Evolutionary conservation across 1,140 invertebrate genomes (phyloP).

Genomic region (Drosophila micromelanica): DNA sequence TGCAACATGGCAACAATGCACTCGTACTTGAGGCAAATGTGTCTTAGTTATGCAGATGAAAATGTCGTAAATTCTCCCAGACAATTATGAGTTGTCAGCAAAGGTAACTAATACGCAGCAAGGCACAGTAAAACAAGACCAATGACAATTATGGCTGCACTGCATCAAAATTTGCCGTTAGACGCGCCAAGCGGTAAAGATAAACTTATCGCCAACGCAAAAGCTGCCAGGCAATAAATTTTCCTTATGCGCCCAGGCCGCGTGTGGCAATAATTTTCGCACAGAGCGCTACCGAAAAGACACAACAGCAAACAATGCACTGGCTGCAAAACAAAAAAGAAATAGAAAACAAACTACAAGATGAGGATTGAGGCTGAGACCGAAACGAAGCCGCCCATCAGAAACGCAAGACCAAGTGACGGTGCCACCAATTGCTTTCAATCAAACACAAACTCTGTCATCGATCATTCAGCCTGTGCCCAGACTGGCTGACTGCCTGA

Average conservation of each 20-base stretch:
- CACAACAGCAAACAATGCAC: slow-evolving; percentile 26
- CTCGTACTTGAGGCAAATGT: background rate
- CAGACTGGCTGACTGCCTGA: slow-evolving; percentile 31
- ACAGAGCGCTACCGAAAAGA: slow-evolving; percentile 27
- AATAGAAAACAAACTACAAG: background rate
- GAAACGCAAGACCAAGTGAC: slow-evolving; percentile 64
- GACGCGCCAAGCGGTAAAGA: slow-evolving; percentile 25
- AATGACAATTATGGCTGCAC: slow-evolving; percentile 50
- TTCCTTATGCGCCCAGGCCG: slow-evolving; percentile 49
- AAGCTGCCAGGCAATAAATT: slow-evolving; percentile 61
- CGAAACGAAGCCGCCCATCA: slow-evolving; percentile 46
- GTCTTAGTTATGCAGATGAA: background rate
- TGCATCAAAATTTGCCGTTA: slow-evolving; percentile 61
- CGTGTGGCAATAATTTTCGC: slow-evolving; percentile 67
- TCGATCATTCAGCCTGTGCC: slow-evolving; percentile 70
- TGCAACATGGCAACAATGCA: no score
- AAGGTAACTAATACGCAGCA: slow-evolving; percentile 32
- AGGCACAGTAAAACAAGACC: slow-evolving; percentile 41
- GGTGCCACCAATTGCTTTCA: slow-evolving; percentile 82
- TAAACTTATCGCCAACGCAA: slow-evolving; percentile 48
- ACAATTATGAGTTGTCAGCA: slow-evolving; percentile 53
- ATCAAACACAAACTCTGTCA: slow-evolving; percentile 82
- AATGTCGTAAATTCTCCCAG: slow-evolving; percentile 18
- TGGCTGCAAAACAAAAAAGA: slow-evolving; percentile 15
- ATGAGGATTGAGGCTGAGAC: slow-evolving; percentile 11